phyloP scores from a whole-genome alignment of 64 coral and sea anemone species.

The Porites lutea region DNA sequence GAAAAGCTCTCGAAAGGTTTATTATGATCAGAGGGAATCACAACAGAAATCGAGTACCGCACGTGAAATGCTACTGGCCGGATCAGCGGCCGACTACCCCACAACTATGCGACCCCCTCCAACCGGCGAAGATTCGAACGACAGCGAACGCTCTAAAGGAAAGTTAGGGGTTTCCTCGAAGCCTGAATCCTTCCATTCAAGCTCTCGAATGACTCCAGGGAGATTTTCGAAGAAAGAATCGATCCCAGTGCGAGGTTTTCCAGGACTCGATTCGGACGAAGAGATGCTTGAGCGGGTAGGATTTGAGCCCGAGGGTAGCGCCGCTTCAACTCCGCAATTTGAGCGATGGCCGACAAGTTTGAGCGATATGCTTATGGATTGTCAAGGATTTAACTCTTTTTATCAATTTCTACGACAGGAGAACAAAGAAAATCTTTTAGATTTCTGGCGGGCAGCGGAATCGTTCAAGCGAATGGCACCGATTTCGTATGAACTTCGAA shows the following conservation, averaged over 20 bases:
- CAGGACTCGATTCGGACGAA: conserved; percentile 77
- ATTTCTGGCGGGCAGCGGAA: conserved; percentile 79
- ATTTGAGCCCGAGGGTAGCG: conserved; percentile 91
- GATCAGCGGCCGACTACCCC: conserved; percentile 44
- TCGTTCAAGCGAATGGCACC: conserved; percentile 84
- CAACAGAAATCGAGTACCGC: conserved; percentile 77
- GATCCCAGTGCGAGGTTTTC: conserved; percentile 59
- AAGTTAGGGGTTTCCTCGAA: conserved; percentile 46
- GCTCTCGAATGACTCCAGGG: conserved; percentile 79
- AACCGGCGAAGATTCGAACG: conserved; percentile 93
- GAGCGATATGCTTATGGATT: conserved; percentile 78
- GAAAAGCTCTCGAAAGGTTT: conserved; percentile 44
- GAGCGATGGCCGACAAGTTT: conserved; percentile 83
- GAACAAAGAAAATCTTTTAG: conserved; percentile 83
- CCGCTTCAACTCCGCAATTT: conserved; percentile 71
- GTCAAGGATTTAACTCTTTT: conserved; percentile 74
- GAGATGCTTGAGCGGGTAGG: conserved; percentile 86
- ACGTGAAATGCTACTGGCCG: conserved; percentile 81
- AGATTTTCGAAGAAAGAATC: conserved; percentile 80
- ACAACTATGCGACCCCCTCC: conserved; percentile 82
- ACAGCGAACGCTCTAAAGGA: conserved; percentile 69
- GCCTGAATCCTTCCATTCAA: conserved; percentile 54
- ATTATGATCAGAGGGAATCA: conserved; percentile 56
- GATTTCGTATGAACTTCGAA: conserved; percentile 70
- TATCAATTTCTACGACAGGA: conserved; percentile 79